Conservation (phyloP, 2,888 invertebrate species). For the Mythimna loreyi region DNA sequence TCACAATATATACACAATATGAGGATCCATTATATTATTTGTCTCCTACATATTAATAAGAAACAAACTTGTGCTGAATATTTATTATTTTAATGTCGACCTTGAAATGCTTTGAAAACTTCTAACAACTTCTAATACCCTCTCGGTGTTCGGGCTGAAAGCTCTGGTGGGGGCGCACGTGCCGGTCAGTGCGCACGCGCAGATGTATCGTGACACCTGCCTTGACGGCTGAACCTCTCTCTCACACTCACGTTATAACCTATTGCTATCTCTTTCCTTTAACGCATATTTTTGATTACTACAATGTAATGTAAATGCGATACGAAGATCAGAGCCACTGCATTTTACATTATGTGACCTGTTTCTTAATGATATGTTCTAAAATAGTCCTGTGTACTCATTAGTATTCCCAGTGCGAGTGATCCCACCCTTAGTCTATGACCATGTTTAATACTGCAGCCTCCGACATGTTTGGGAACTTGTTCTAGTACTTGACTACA, state of each 20-base stretch:
- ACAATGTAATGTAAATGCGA: constrained; percentile 78
- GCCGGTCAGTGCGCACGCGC: constrained; percentile 86
- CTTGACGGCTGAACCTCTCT: constrained; percentile 77
- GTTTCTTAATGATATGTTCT: constrained; percentile 86
- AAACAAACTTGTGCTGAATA: neutral
- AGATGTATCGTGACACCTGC: constrained; percentile 89
- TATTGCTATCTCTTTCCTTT: constrained; percentile 74
- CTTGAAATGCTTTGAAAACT: constrained; percentile 1
- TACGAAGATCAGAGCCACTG: constrained; percentile 78
- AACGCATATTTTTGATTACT: constrained; percentile 83
- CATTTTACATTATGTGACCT: constrained; percentile 86
- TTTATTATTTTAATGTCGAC: neutral
- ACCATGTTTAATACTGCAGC: constrained; percentile 78
- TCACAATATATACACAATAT: constrained; percentile 3
- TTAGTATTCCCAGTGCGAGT: constrained; percentile 82
- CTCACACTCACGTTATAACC: constrained; percentile 70
- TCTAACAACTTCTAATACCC: constrained; percentile 50
- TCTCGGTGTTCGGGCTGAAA: constrained; percentile 72
- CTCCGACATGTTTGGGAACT: constrained; percentile 78
- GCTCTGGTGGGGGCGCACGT: constrained; percentile 82
- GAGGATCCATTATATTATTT: no score
- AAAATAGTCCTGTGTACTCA: constrained; percentile 82
- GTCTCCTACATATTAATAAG: neutral
- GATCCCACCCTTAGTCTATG: constrained; percentile 77
- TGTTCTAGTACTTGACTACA: constrained; percentile 72